Conservation (phyloP, 2,888 invertebrate species). For the Adineta ricciae region DNA sequence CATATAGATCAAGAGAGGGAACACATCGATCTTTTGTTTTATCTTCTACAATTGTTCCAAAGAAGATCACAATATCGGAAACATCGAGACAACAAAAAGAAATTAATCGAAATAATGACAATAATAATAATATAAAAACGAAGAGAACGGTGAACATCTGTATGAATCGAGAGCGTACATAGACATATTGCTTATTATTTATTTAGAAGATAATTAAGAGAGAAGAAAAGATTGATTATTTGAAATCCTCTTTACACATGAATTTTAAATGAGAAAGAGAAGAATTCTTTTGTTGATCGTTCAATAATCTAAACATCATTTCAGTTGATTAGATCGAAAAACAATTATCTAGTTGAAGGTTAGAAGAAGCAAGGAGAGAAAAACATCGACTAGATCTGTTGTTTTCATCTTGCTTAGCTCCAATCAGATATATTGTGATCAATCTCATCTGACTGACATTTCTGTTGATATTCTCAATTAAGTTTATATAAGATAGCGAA, state of each 20-base stretch:
- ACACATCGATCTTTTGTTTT: background rate
- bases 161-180: background rate
- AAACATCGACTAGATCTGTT: background rate
- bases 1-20: background rate
- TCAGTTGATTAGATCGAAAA: background rate
- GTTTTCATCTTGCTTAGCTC: background rate
- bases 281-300: background rate
- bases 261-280: background rate
- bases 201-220: background rate
- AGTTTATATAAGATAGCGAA: background rate
- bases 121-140: background rate
- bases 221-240: background rate
- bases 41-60: background rate
- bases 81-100: background rate
- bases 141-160: background rate
- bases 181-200: background rate
- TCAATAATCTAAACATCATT: background rate
- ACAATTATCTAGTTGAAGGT: constrained; percentile 16
- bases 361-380: background rate
- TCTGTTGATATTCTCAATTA: background rate
- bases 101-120: background rate
- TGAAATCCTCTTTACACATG: background rate
- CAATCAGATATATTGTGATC: constrained; percentile 22
- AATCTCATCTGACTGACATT: background rate
- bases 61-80: background rate